Evolutionary conservation across 2,113 vertebrate species (phyloP).

Genomic region (Muntiacus reevesi): DNA sequence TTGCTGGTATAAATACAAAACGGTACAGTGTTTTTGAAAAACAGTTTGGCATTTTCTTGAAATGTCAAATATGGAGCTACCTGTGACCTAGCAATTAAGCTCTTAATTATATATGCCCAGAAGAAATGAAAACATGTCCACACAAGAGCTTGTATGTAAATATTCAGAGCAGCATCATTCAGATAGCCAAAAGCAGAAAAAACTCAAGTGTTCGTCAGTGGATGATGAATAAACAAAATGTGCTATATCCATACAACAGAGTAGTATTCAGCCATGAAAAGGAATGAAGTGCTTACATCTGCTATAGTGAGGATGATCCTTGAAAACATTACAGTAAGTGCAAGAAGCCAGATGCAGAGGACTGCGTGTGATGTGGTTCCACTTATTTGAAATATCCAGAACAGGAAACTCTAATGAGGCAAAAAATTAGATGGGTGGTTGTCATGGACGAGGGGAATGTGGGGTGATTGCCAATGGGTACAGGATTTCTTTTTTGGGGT

Average conservation of each 20-base stretch:
- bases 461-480: no score
- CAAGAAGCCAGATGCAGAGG: neutral
- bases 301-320: neutral
- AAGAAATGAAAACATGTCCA: neutral
- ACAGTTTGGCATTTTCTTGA: neutral
- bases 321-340: neutral
- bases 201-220: neutral
- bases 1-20: neutral
- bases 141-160: neutral
- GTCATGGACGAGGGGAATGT: neutral
- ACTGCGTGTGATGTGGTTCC: rapidly evolving
- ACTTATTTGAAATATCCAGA: neutral
- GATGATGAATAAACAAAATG: neutral
- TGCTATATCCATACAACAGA: no score
- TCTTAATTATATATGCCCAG: neutral
- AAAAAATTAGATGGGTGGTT: neutral
- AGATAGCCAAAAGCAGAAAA: neutral
- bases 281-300: neutral
- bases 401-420: neutral
- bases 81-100: neutral
- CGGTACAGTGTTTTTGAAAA: neutral
- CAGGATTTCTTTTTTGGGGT: neutral
- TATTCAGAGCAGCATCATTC: neutral
- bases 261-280: neutral
- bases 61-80: neutral